These are phyloP conservation scores for Psittacus erithacus DNA, from an alignment of 2,113 vertebrate species.

Conservation along the genomic window DNA sequence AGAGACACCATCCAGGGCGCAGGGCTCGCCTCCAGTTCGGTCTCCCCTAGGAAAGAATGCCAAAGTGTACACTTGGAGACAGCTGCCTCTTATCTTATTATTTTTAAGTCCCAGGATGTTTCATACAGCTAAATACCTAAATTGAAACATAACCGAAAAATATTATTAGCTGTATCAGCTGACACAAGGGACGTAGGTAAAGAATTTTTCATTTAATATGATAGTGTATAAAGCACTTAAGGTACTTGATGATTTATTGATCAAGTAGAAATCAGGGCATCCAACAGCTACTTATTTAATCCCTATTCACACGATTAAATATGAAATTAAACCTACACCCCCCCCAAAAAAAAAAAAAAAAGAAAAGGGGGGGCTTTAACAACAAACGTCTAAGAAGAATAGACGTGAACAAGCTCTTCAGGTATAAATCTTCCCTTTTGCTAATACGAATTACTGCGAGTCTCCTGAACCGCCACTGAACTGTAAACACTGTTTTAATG, in stretches of 20 bases:
- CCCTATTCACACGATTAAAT: slow-evolving; percentile 72
- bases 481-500: slow-evolving; percentile 83
- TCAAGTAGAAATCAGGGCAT: slow-evolving; percentile 79
- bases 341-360: neutral
- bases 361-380: neutral
- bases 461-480: slow-evolving; percentile 76
- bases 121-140: slow-evolving; percentile 62
- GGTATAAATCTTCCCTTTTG: slow-evolving; percentile 72
- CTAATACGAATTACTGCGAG: slow-evolving; percentile 70
- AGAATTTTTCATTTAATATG: slow-evolving; percentile 83
- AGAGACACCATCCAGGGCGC: neutral
- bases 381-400: slow-evolving; percentile 52
- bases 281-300: slow-evolving; percentile 79
- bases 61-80: neutral
- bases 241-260: slow-evolving; percentile 83
- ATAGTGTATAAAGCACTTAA: slow-evolving; percentile 80
- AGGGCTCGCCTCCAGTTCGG: neutral
- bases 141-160: slow-evolving; percentile 75
- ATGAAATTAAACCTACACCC: slow-evolving; percentile 17
- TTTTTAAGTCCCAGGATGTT: slow-evolving; percentile 31
- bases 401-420: slow-evolving; percentile 35
- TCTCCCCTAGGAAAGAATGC: neutral
- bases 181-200: slow-evolving; percentile 76
- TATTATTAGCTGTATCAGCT: slow-evolving; percentile 74
- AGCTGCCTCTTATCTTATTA: neutral